Conservation (phyloP, 2,888 invertebrate species). For the Papilio elwesi region DNA sequence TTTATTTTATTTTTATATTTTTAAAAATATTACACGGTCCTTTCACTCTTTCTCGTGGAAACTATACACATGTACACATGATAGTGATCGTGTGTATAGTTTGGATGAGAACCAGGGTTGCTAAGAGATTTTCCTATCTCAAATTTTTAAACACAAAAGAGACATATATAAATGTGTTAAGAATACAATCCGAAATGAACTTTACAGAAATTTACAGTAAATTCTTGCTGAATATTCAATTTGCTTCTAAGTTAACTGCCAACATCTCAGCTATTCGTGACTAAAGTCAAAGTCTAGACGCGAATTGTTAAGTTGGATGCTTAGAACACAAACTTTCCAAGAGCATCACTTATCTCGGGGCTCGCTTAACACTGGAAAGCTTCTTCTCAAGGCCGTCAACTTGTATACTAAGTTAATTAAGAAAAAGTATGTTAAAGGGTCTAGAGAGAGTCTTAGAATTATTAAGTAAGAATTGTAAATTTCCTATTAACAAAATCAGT, state of each 20-base stretch:
- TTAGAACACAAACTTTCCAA: slow-evolving; percentile 18
- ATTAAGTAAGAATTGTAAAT: background rate
- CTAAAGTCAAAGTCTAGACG: slow-evolving; percentile 27
- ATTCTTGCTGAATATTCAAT: slow-evolving; percentile 10
- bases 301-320: slow-evolving; percentile 27
- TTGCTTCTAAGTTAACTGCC: slow-evolving; percentile 3
- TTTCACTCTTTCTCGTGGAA: too few relatives aligned
- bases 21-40: too few relatives aligned
- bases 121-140: too few relatives aligned
- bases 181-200: background rate
- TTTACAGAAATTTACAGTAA: background rate
- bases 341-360: slow-evolving; percentile 20
- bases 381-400: slow-evolving; percentile 14
- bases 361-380: slow-evolving; percentile 21
- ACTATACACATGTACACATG: too few relatives aligned
- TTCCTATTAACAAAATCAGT: too few relatives aligned
- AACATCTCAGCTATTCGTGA: slow-evolving; percentile 14
- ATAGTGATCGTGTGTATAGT: too few relatives aligned
- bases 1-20: too few relatives aligned
- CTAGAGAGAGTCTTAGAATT: background rate
- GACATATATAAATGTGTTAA: too few relatives aligned
- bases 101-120: too few relatives aligned
- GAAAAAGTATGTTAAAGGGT: slow-evolving; percentile 11
- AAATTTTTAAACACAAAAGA: too few relatives aligned
- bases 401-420: slow-evolving; percentile 9